Evolutionary conservation across 23 tunicate species (phyloP).

Genomic region (Trididemnum miniatum): DNA sequence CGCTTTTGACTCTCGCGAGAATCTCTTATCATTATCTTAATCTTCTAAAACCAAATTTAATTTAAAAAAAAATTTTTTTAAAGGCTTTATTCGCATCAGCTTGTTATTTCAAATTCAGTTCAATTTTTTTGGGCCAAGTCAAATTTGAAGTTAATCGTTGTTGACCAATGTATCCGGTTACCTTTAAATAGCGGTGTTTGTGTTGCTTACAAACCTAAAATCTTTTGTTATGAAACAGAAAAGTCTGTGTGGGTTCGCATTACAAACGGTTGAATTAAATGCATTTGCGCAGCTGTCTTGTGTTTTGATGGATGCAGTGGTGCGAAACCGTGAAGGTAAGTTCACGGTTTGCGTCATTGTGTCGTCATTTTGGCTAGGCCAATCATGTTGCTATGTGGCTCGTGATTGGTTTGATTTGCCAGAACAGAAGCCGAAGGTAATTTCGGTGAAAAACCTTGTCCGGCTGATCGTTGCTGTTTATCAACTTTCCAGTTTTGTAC

Average conservation of each 20-base stretch:
- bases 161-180: too few species aligned
- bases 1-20: neutral
- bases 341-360: neutral
- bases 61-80: too few species aligned
- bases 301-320: neutral
- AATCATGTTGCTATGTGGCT: neutral
- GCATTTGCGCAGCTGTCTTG: neutral
- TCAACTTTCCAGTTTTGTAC: too few species aligned
- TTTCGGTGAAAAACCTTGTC: too few species aligned
- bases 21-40: neutral
- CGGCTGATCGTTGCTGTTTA: too few species aligned
- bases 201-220: neutral
- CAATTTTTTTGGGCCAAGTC: neutral
- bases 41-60: neutral
- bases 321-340: constrained; percentile 1
- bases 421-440: neutral
- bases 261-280: too few species aligned
- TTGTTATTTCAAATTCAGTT: neutral
- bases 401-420: neutral
- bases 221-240: neutral
- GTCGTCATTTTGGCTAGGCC: neutral
- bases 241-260: too few species aligned
- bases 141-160: too few species aligned
- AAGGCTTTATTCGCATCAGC: too few species aligned
- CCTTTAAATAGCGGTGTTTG: too few species aligned